These are phyloP conservation scores for Drosophila kanapiae DNA, from an alignment of 1,140 invertebrate genomes.

Conservation along the genomic window DNA sequence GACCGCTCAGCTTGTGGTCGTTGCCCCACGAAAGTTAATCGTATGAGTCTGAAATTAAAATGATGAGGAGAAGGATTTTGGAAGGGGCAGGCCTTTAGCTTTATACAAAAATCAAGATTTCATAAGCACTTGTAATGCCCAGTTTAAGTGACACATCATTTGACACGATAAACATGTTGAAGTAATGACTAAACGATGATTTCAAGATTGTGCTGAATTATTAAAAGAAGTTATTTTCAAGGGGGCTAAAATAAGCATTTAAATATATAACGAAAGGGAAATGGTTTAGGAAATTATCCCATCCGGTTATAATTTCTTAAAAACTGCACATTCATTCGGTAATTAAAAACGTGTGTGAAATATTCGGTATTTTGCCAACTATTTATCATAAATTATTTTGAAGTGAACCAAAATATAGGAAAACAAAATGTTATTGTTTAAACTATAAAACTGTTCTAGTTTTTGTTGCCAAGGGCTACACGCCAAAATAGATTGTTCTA, in stretches of 20 bases:
- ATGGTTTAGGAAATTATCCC: neutral
- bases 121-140: slow-evolving; percentile 32
- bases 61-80: slow-evolving; percentile 4
- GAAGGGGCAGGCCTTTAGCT: slow-evolving; percentile 6
- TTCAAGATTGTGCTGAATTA: neutral
- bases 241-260: neutral
- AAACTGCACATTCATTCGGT: neutral
- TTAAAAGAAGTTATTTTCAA: neutral
- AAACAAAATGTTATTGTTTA: slow-evolving; percentile 1
- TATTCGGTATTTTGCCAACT: neutral
- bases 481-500: slow-evolving; percentile 12
- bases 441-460: neutral
- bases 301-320: neutral
- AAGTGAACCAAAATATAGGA: neutral
- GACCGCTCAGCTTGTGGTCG: slow-evolving; percentile 63
- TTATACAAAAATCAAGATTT: slow-evolving; percentile 2
- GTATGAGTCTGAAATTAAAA: slow-evolving; percentile 39
- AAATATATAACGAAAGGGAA: neutral
- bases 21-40: slow-evolving; percentile 62
- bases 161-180: slow-evolving; percentile 9
- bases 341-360: neutral
- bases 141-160: slow-evolving; percentile 29
- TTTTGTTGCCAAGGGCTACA: slow-evolving; percentile 9
- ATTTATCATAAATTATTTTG: slow-evolving; percentile 13
- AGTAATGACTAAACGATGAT: slow-evolving; percentile 19